Base-by-base conservation (phyloP, 2,797 vertebrate species). In the Tamandua tetradactyla region DNA sequence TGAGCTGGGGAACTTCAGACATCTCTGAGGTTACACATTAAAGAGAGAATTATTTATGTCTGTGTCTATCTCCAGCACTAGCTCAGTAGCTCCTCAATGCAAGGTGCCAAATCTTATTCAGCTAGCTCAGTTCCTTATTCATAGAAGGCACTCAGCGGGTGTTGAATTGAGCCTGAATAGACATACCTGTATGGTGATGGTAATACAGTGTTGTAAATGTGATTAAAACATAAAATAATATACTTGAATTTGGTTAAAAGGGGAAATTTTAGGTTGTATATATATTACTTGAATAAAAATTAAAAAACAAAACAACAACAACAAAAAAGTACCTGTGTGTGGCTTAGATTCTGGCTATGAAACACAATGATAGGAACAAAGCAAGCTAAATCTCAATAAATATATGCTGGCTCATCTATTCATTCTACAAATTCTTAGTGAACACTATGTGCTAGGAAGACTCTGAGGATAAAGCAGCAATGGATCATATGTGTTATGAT, bases 61-160 rank as follows among this genome's bases (percentile, higher is more conserved):
- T 7, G 0, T 47, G n/a, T 68, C 74, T 93, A 30, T 82, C 72
- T 82, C 69, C 52, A 68, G 17, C 44, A 37, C 32, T 49, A 78
- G 64, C 81, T 37, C 71, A 94, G 93, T 78, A 94, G 62, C 30
- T 95, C 35, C 83, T 69, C 91, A 72, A 93, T 87, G 66, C n/a
- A 72, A 87, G 61, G 47, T 84, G 42, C 49, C 49, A 15, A 6
- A 55, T 55, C 52, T 55, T 55, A 55, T 55, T 55, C 59, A 79
- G 57, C 75, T 64, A 91, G 35, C 40, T 93, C 17, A 76, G 62
- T 79, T 78, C 49, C 42, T 84, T 66, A 5, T 30, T 87, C 35
- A 79, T 3, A 79, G 25, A 87, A 93, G 23, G 22, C 61, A 35
- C 27, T 94, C 61, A 49, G 7, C 66, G 35, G 37, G 27, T 86